A percentile compares a stretch with the other conserved stretches of the same genome.
These are phyloP conservation scores for Lota lota DNA, from an alignment of 2,113 vertebrate species.

Conservation along the genomic window DNA sequence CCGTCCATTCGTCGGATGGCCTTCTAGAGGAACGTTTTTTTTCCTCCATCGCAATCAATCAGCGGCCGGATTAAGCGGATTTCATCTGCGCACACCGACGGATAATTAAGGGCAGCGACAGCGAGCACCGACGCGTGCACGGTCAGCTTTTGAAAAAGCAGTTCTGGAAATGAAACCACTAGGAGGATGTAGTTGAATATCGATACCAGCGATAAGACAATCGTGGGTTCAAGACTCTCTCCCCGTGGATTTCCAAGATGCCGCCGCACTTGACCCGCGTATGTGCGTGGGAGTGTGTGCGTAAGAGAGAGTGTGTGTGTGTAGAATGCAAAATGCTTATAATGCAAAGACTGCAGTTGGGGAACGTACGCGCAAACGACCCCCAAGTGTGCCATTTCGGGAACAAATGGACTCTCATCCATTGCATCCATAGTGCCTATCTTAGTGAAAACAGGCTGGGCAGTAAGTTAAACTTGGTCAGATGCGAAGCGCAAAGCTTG, in stretches of 20 bases:
- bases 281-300: too few species aligned
- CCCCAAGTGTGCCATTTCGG: constrained; percentile 25
- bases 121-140: constrained; percentile 20
- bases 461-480: constrained; percentile 45
- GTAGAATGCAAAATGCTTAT: constrained; percentile 14
- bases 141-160: background rate
- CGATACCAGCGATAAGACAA: background rate
- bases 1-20: constrained; percentile 38
- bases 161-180: constrained; percentile 8
- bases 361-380: constrained; percentile 7
- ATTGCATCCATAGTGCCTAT: constrained; percentile 33
- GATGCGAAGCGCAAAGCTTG: constrained; percentile 43
- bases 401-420: background rate
- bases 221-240: constrained; percentile 1
- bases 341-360: constrained; percentile 8
- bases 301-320: too few species aligned
- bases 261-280: constrained; percentile 33
- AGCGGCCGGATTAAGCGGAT: constrained; percentile 59
- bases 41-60: constrained; percentile 66
- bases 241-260: constrained; percentile 6
- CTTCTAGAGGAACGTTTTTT: constrained; percentile 42
- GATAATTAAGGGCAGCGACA: constrained; percentile 56
- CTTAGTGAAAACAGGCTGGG: constrained; percentile 36
- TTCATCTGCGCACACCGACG: constrained; percentile 61
- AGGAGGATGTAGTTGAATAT: background rate